phyloP scores from a whole-genome alignment of 1,140 invertebrate genomes.

The Trichonephila clavipes region DNA sequence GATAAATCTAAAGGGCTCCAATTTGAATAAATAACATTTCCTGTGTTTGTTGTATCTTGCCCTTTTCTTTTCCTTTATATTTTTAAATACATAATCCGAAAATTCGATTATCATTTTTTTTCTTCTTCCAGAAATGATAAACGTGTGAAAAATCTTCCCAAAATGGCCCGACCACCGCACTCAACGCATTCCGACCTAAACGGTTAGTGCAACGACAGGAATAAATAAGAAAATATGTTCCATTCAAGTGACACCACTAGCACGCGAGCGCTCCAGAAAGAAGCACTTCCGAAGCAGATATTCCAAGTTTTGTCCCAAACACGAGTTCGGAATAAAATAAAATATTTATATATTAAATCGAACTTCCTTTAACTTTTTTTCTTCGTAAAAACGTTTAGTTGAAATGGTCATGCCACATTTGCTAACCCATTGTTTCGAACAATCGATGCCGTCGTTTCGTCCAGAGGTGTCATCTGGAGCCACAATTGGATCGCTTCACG shows the following conservation, averaged over 20 bases:
- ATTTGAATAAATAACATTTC: slow-evolving; percentile 14
- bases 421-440: slow-evolving; percentile 2
- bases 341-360: background rate
- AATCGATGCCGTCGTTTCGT: slow-evolving; percentile 1
- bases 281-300: background rate
- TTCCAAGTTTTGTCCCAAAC: slow-evolving; percentile 12
- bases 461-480: background rate
- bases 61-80: background rate
- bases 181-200: background rate
- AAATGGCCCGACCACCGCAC: background rate
- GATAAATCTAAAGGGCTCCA: background rate
- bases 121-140: slow-evolving; percentile 49
- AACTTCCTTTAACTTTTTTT: background rate
- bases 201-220: slow-evolving; percentile 15
- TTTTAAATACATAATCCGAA: background rate
- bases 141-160: slow-evolving; percentile 51
- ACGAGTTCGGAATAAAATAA: background rate
- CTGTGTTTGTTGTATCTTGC: slow-evolving; percentile 2
- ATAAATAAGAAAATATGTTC: slow-evolving; percentile 34
- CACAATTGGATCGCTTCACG: background rate
- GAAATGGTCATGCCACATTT: slow-evolving; percentile 56
- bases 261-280: slow-evolving; percentile 52
- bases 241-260: slow-evolving; percentile 11
- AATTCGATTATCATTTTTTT: background rate
- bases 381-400: slow-evolving; percentile 49